phyloP scores from a whole-genome alignment of 1,140 invertebrate species.

The Halictus rubicundus region DNA sequence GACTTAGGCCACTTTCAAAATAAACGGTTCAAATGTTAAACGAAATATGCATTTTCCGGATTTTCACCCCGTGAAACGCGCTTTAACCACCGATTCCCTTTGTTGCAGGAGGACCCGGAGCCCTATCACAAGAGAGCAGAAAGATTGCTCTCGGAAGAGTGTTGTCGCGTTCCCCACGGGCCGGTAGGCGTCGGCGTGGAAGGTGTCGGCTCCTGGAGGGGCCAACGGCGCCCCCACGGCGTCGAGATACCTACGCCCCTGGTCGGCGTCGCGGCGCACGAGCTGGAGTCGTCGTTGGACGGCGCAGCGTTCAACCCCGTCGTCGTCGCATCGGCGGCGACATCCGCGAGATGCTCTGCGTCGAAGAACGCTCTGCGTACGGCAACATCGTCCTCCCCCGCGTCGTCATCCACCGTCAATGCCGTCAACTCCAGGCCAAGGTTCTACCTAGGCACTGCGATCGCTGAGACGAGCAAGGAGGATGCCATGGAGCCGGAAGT shows the following conservation, averaged over 20 bases:
- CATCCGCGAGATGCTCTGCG: conserved; percentile 50
- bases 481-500: conserved; percentile 74
- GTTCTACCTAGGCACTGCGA: conserved; percentile 43
- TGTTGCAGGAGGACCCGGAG: conserved; percentile 45
- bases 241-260: conserved; percentile 48
- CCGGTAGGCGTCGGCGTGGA: conserved; percentile 64
- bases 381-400: not conserved
- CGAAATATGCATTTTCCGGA: too few relatives aligned
- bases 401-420: conserved; percentile 41
- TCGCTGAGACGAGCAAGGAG: conserved; percentile 61
- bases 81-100: too few relatives aligned
- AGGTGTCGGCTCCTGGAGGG: conserved; percentile 48
- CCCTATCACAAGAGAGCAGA: conserved; percentile 19
- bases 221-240: conserved; percentile 38
- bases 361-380: conserved; percentile 38
- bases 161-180: conserved; percentile 36
- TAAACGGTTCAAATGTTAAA: too few relatives aligned
- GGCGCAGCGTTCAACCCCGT: conserved; percentile 51
- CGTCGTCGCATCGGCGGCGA: conserved; percentile 33
- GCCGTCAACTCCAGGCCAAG: conserved; percentile 40
- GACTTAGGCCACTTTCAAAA: too few relatives aligned
- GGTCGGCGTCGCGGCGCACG: conserved; percentile 58
- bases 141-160: conserved; percentile 39
- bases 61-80: too few relatives aligned
- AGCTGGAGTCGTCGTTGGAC: conserved; percentile 57